phyloP scores from a whole-genome alignment of 2,113 vertebrate species.

The Toxotes jaculatrix region DNA sequence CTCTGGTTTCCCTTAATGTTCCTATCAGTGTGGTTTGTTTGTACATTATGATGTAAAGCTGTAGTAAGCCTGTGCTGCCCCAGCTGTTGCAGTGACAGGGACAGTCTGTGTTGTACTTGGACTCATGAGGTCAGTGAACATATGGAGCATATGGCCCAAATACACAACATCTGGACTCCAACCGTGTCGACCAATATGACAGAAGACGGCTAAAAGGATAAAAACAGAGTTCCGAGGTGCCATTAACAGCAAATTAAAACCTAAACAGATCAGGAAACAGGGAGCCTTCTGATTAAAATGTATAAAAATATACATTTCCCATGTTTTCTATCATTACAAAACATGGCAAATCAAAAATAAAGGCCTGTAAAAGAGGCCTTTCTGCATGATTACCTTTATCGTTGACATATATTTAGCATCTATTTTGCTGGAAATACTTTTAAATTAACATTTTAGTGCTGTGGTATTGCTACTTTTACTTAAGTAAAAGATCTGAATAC shows the following conservation, averaged over 20 bases:
- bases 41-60: conserved; percentile 13
- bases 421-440: neutral
- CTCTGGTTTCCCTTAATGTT: neutral
- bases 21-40: conserved; percentile 18
- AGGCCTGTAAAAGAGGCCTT: too few species aligned
- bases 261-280: neutral
- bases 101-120: conserved; percentile 31
- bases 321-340: too few species aligned
- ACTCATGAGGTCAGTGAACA: conserved; percentile 54
- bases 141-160: conserved; percentile 50
- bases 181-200: conserved; percentile 29
- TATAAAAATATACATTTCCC: too few species aligned
- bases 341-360: too few species aligned
- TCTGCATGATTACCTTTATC: too few species aligned
- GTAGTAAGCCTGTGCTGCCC: neutral
- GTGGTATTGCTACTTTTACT: too few species aligned
- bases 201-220: neutral
- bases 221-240: neutral
- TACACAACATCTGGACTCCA: conserved; percentile 56
- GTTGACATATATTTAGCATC: too few species aligned
- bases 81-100: conserved; percentile 50
- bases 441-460: neutral
- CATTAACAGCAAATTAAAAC: neutral
- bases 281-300: neutral
- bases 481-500: too few species aligned